phyloP scores from a whole-genome alignment of 2,797 vertebrate species.

The Enoplosus armatus region DNA sequence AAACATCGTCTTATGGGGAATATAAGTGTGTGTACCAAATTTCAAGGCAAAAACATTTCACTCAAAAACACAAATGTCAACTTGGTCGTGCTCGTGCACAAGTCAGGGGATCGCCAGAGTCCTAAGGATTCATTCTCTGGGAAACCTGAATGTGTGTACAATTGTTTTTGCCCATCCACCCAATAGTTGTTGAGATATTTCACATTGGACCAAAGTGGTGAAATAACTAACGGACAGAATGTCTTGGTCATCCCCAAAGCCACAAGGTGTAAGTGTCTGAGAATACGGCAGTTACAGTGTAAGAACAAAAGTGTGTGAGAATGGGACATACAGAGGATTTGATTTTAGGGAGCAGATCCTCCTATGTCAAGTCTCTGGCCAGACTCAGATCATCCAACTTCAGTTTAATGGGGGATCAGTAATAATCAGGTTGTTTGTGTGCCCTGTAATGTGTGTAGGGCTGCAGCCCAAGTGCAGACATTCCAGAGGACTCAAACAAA shows the following conservation, averaged over 20 bases:
- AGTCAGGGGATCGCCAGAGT: background rate
- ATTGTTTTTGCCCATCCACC: background rate
- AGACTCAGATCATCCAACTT: background rate
- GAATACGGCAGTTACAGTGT: too few relatives aligned
- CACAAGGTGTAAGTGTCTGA: background rate
- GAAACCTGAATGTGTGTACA: background rate
- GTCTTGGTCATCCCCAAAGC: background rate
- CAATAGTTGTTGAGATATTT: background rate
- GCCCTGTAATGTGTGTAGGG: background rate
- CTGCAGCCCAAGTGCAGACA: background rate
- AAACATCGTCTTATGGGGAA: background rate
- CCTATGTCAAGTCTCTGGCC: background rate
- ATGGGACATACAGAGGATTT: background rate
- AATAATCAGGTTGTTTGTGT: slow-evolving; percentile 3
- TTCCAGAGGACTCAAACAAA: background rate
- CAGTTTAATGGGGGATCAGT: background rate
- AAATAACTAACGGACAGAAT: background rate
- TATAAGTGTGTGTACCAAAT: background rate
- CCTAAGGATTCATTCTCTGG: background rate
- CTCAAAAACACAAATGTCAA: background rate
- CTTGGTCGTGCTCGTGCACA: background rate
- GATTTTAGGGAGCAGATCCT: background rate
- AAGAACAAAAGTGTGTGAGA: background rate
- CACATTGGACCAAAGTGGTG: background rate
- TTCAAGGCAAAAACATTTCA: background rate